Conservation (phyloP, 1,140 invertebrate genomes). For the Danaus plexippus region DNA sequence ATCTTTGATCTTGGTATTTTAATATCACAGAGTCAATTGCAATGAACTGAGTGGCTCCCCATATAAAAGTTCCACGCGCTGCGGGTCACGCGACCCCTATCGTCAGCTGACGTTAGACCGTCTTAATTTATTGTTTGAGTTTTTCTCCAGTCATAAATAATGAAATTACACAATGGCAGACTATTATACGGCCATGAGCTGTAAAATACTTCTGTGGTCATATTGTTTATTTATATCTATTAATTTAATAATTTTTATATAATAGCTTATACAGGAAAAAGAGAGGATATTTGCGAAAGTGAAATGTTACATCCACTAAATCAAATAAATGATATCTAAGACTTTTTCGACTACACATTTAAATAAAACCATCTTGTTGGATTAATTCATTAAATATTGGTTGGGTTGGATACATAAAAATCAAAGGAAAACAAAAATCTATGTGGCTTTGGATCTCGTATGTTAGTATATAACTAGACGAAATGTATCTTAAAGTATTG, state of each 20-base stretch:
- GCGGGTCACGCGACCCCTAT: conserved; percentile 66
- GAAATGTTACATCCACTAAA: no score
- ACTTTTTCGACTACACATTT: no score
- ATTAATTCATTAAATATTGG: no score
- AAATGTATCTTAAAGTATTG: conserved; percentile 10
- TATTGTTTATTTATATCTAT: conserved; percentile 10
- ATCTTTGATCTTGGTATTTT: no score
- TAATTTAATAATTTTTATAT: background rate
- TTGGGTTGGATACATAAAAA: no score
- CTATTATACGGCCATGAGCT: background rate
- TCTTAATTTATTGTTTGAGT: conserved; percentile 40
- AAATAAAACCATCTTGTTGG: no score
- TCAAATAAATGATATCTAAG: no score
- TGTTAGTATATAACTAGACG: background rate
- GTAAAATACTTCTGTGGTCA: background rate
- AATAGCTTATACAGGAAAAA: no score
- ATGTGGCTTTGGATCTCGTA: conserved; percentile 12
- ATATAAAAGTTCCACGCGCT: conserved; percentile 34
- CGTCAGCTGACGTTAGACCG: conserved; percentile 33
- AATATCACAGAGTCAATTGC: conserved; percentile 19
- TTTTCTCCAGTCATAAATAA: conserved; percentile 20
- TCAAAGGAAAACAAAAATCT: conserved; percentile 6
- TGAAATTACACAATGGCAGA: conserved; percentile 15
- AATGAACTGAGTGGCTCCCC: conserved; percentile 24
- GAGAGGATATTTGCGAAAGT: no score